These are phyloP conservation scores for Diaperis boleti DNA, from an alignment of 2,888 invertebrate species.

Conservation along the genomic window DNA sequence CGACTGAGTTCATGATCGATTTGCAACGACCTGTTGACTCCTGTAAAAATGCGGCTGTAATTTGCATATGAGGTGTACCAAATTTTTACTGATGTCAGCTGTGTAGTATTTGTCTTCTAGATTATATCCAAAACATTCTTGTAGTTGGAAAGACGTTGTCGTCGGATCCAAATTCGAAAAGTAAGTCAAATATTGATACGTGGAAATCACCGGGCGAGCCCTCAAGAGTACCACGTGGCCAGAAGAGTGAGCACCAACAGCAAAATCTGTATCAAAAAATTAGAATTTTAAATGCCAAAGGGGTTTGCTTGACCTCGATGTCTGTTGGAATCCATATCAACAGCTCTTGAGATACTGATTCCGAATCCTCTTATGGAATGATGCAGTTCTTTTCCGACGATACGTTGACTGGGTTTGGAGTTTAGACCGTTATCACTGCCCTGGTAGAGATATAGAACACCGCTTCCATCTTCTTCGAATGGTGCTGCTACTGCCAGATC, in stretches of 20 bases:
- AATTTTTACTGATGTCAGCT: constrained; percentile 1
- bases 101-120: constrained; percentile 1
- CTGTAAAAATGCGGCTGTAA: constrained; percentile 40
- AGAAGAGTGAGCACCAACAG: constrained; percentile 72
- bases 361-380: constrained; percentile 71
- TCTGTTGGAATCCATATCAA: constrained; percentile 73
- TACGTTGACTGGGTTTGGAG: constrained; percentile 67
- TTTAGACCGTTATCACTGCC: constrained; percentile 68
- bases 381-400: constrained; percentile 54
- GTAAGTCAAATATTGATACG: constrained; percentile 36
- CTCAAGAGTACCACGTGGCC: constrained; percentile 70
- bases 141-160: constrained; percentile 14
- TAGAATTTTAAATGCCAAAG: neutral
- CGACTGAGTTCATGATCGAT: constrained; percentile 46
- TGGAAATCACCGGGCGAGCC: constrained; percentile 61
- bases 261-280: constrained; percentile 68
- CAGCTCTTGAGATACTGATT: constrained; percentile 71
- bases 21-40: constrained; percentile 39
- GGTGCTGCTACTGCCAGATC: constrained; percentile 77
- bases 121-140: constrained; percentile 21
- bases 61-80: neutral
- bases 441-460: constrained; percentile 75
- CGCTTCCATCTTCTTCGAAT: constrained; percentile 71
- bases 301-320: constrained; percentile 70
- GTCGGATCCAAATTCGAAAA: constrained; percentile 15